A percentile compares a stretch with the other conserved stretches of the same genome.
Conservation (phyloP, 2,113 vertebrate genomes). For the Lycaon pictus region DNA sequence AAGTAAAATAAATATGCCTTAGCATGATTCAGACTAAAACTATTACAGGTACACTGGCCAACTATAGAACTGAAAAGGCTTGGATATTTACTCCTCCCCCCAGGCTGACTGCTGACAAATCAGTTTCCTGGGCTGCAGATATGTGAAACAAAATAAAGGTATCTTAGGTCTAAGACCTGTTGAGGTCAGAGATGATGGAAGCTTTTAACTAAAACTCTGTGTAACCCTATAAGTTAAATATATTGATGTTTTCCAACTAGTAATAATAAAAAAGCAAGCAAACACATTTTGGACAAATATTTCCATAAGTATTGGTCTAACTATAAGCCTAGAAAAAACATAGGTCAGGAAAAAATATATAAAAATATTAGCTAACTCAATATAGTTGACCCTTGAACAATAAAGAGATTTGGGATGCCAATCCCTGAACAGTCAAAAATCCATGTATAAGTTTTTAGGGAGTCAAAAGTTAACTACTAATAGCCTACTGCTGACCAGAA, state of each 20-base stretch:
- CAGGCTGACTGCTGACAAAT: neutral
- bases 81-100: neutral
- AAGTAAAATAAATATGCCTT: conserved; percentile 11
- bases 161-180: conserved; percentile 10
- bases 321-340: neutral
- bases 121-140: neutral
- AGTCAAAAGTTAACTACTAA: neutral
- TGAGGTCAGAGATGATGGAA: neutral
- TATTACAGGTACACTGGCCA: neutral
- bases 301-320: neutral
- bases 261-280: conserved; percentile 22
- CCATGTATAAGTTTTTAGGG: neutral
- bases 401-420: neutral
- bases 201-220: conserved; percentile 38
- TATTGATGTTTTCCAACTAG: neutral
- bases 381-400: neutral
- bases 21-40: conserved; percentile 25
- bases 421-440: neutral
- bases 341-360: neutral
- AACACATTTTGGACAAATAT: conserved; percentile 32
- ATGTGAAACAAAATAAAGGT: neutral
- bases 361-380: conserved; percentile 38
- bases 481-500: neutral
- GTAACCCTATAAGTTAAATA: neutral
- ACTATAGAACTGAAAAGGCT: neutral